Base-by-base conservation (phyloP, 2,113 vertebrate genomes). In the Leptodactylus fuscus region DNA sequence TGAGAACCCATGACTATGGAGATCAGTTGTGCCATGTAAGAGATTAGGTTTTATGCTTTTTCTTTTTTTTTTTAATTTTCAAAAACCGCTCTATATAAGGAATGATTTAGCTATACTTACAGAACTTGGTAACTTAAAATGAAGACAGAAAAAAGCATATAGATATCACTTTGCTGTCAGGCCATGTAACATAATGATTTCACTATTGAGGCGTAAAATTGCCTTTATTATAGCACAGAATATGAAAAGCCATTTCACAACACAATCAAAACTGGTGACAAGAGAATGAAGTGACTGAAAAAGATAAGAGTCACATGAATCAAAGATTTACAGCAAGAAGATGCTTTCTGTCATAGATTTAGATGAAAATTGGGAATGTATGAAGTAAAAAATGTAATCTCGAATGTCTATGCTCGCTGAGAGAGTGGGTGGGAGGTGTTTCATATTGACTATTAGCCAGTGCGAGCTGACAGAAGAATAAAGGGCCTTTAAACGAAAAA, bases 231-330 rank as follows among this genome's bases (percentile, higher is more conserved):
- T 85, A 85, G 60, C 75, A 51, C 46, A 79, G 83, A 75, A 53
- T 85, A 85, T 85, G 83, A 85, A 85, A 85, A 78, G 83, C 83
- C 22, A 78, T 78, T 85, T 85, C 83, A 69, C 60, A 78, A 38
- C 60, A 85, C 74, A 85, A 79, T 79, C 60, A 69, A 36, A 85
- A 69, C 65, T 18, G 60, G 83, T 85, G 75, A 85, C 83, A 85
- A 79, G 32, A 55, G 36, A 85, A 36, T 36, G n/a, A 80, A 80
- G 76, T 85, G 55, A 84, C 41, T 48, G 70, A 62, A 83, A 55
- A 82, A 69, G 36, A 32, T 27, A 48, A 69, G 65, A 48, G 75
- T 79, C 75, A 58, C 13, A 70, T 16, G 75, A 85, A 85, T 79
- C 60, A 53, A 36, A 77, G 38, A 85, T 85, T 48, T 27, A 38